phyloP scores from a whole-genome alignment of 2,797 vertebrate genomes.

The Anomalospiza imberbis region DNA sequence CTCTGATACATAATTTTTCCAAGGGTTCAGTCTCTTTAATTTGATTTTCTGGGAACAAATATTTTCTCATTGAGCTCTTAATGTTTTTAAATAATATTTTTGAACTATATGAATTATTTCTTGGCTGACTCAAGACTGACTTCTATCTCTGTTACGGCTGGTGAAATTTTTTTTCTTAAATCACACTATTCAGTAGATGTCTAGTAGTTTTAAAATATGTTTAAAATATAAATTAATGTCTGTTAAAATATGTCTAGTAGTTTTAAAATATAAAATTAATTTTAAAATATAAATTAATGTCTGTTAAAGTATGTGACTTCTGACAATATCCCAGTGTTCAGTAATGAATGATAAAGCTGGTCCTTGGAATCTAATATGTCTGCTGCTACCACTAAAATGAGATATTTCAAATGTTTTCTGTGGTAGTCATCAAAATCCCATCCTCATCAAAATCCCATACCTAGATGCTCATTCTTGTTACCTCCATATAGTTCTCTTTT shows the following conservation, averaged over 20 bases:
- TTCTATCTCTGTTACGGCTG: background rate
- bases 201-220: background rate
- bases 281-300: background rate
- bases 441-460: background rate
- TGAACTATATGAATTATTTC: background rate
- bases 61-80: slow-evolving; percentile 10
- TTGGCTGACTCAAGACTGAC: background rate
- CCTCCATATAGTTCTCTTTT: background rate
- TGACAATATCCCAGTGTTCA: background rate
- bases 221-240: background rate
- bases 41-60: background rate
- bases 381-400: background rate
- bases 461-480: background rate
- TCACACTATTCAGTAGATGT: background rate
- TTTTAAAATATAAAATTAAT: background rate
- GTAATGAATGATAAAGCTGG: background rate
- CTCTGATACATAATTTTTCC: background rate
- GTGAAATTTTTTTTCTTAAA: background rate
- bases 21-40: background rate
- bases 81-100: background rate
- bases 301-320: background rate
- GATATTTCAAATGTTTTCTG: background rate
- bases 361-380: background rate
- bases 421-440: background rate
- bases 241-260: background rate